Evolutionary conservation across 2,113 vertebrate species (phyloP), one percentile per base, ranked within the genome.

Genomic region (Cyprinodon brontotheroides): DNA sequence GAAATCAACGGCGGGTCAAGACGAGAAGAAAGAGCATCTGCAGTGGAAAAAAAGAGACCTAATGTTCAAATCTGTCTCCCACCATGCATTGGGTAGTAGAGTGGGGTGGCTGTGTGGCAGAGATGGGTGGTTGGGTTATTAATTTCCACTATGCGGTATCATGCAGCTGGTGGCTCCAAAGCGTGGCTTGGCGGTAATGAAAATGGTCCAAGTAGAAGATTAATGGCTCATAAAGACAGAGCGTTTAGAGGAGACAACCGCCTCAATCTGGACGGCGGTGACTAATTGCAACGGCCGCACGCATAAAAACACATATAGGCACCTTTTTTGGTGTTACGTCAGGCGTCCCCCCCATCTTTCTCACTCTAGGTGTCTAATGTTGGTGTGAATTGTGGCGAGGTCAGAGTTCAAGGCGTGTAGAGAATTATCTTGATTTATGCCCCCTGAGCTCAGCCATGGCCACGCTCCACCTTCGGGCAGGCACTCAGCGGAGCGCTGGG

Each of bases 351-450:
- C 92, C 62, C 7, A 11, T 15, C 60, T 6, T 43, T 3, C 63
- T 36, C 59, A 65, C 11, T 61, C 17, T 39, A 76, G 87, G 70
- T 72, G 12, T 78, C 81, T 88, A 92, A 94, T 91, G 91, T 95
- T 93, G 93, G 93, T 92, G 95, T 97, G 96, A 97, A 96, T 97
- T 96, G 96, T 95, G 94, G 94, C 85, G 86, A 3, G 96, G 96
- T 99, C 95, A 95, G 94, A 96, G 97, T 95, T 98, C 96, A 98
- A 97, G 97, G 97, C 96, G 94, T 95, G 95, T 93, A 89, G 94
- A 96, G 96, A 96, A 98, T 98, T 95, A 97, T 97, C 96, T 96
- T 97, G 97, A 98, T 98, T 98, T 97, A 99, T 97, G 96, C 95
- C 94, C 87, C 38, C 68, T 45, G 63, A 91, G 94, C 89, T 82